Base-by-base conservation (phyloP, 1,140 invertebrate genomes). In the Anastrepha ludens region DNA sequence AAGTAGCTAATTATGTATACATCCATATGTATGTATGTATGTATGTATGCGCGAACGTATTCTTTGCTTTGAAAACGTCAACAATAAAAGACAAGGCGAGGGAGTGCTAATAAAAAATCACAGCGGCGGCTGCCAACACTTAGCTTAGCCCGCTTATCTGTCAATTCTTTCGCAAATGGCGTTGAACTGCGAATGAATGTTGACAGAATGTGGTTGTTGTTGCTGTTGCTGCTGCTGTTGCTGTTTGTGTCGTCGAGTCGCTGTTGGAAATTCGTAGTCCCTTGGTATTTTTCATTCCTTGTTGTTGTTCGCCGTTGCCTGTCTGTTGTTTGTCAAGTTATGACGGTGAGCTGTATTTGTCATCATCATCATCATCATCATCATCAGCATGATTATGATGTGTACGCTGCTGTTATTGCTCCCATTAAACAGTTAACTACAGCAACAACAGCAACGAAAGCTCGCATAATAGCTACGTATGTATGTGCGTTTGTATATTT, bases 161-260 rank as follows among this genome's bases (percentile, higher is more conserved):
- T 9, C 17, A 81, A 29, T 39, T 44, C 47, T 81, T 81, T 55
- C 74, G 47, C 29, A 81, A 81, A 81, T 81, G 74, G 74, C 74
- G 47, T 55, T 81, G 74, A 81, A 81, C 74, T 81, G 74, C 44
- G 20, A 81, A 81, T 81, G 47, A 55, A 81, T 44, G 44, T 74
- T 11, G 4, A 15, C 74, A 55, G 74, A 55, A 55, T 55, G 50
- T 0, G 11, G 50, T 55, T 55, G 50, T 55, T 55, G 11, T 1
- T 55, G 50, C 50, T 55, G 50, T 1, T 55, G 50, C 2, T 55
- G 50, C 60, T 62, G 60, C 15, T 17, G 60, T 62, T 62, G 5
- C 15, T 62, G 60, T 62, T 62, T 8, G 9, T 17, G 60, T 2
- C 15, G 60, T 62, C 60, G 13, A 62, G 13, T 13, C 60, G 1